Conservation (phyloP, 1,140 invertebrate species). For the Tetragonula clypearis region DNA sequence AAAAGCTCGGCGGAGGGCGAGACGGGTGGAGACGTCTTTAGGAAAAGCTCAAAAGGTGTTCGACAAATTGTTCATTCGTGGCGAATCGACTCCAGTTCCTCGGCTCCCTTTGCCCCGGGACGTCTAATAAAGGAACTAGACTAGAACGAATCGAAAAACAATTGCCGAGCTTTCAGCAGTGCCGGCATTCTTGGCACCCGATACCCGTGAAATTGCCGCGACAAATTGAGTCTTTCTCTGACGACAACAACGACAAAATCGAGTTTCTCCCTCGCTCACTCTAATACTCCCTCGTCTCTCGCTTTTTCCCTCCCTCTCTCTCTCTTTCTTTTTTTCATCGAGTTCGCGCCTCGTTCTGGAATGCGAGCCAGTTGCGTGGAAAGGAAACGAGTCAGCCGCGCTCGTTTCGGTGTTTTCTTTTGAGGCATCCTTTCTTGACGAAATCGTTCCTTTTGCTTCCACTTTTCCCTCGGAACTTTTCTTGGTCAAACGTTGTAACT, state of each 20-base stretch:
- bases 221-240: constrained; percentile 64
- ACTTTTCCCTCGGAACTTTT: not conserved
- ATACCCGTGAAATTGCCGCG: constrained; percentile 64
- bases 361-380: constrained; percentile 33
- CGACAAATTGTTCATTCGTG: constrained; percentile 22
- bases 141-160: constrained; percentile 55
- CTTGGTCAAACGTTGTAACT: not conserved
- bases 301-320: not conserved
- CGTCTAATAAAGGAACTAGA: constrained; percentile 56
- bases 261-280: constrained; percentile 6
- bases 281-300: not conserved
- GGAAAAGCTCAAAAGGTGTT: constrained; percentile 11
- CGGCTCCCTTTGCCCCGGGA: not conserved
- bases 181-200: constrained; percentile 60
- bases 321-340: not conserved
- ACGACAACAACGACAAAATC: constrained; percentile 29
- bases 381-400: constrained; percentile 27
- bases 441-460: constrained; percentile 26
- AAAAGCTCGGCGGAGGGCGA: not conserved
- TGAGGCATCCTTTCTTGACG: not conserved
- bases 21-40: not conserved
- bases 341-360: not conserved
- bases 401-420: constrained; percentile 9
- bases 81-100: constrained; percentile 4
- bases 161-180: constrained; percentile 46